A percentile compares a stretch with the other conserved stretches of the same genome.
phyloP scores from a whole-genome alignment of 2,113 vertebrate species.

The Megaceryle maxima region DNA sequence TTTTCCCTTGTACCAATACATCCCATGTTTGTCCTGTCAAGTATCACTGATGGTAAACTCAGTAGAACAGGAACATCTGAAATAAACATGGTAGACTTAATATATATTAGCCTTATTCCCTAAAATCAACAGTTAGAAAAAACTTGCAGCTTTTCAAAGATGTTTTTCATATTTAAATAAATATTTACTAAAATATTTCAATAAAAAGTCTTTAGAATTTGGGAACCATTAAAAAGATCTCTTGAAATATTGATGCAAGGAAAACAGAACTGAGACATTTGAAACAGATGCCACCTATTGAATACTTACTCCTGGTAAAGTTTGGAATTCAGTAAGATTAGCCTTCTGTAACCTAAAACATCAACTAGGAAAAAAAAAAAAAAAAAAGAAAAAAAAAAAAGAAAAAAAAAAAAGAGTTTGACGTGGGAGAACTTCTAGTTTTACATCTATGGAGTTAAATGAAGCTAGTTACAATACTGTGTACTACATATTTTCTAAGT shows the following conservation, averaged over 20 bases:
- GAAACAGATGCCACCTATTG: not conserved
- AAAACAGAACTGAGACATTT: not conserved
- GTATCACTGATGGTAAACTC: not conserved
- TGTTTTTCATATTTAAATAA: not conserved
- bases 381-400: not conserved
- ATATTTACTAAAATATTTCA: too few species aligned
- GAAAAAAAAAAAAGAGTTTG: not conserved
- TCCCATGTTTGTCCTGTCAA: not conserved
- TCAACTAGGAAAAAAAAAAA: not conserved
- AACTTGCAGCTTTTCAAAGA: not conserved
- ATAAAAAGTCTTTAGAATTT: not conserved
- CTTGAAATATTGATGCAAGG: not conserved
- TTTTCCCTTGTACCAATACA: not conserved
- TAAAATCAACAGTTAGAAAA: not conserved
- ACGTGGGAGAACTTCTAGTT: not conserved
- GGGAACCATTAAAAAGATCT: not conserved
- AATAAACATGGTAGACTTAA: not conserved
- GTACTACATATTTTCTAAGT: not conserved
- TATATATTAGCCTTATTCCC: not conserved
- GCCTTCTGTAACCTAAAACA: not conserved
- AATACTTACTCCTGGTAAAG: not conserved
- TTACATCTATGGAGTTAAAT: not conserved
- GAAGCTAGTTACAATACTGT: not conserved
- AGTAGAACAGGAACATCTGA: not conserved
- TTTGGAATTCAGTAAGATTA: not conserved